Base-by-base conservation (phyloP, 2,888 invertebrate species). In the Drosophila aldrichi region DNA sequence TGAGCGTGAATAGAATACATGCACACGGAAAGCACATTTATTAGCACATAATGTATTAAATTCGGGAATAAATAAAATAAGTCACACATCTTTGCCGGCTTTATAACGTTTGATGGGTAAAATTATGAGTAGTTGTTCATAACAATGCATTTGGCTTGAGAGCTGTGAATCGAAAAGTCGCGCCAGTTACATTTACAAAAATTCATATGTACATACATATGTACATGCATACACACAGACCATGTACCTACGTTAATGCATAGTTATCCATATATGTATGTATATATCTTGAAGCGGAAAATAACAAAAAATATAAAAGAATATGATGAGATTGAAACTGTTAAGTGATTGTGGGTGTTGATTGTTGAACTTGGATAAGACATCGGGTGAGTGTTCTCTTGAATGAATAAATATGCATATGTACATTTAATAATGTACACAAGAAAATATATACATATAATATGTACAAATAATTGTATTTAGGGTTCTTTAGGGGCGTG, bases 351-450 rank as follows among this genome's bases (percentile, higher is more conserved):
- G 72, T 38, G 46, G 43, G 58, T 56, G 55, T 46, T 72, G 64
- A 71, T 71, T 74, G 51, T 56, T 54, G 22, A 54, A 62, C 57
- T 74, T 70, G 70, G 60, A 74, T 51, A 69, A 44, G 48, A 56
- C 46, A 59, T 59, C 56, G 65, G 65, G 76, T 75, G 46, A 75
- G 58, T 56, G 58, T 32, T 22, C 22, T 29, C 22, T 29, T 32
- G n/a, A 18, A 20, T 9, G 12, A 10, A 34, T 34, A 34, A 9
- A 14, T 4, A n/a, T 12, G 14, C 22, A 25, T 0, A 34, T 51
- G 9, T 32, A 9, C 32, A 32, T 29, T 25, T 3, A 25, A 25
- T 25, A 25, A 29, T 7, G 7, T 29, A 29, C 1, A 0, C 7
- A 29, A 29, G 6, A 29, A 29, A 7, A 29, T 29, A 29, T 29